Evolutionary conservation across 2,797 vertebrate species (phyloP).

Genomic region (Salarias fasciatus): DNA sequence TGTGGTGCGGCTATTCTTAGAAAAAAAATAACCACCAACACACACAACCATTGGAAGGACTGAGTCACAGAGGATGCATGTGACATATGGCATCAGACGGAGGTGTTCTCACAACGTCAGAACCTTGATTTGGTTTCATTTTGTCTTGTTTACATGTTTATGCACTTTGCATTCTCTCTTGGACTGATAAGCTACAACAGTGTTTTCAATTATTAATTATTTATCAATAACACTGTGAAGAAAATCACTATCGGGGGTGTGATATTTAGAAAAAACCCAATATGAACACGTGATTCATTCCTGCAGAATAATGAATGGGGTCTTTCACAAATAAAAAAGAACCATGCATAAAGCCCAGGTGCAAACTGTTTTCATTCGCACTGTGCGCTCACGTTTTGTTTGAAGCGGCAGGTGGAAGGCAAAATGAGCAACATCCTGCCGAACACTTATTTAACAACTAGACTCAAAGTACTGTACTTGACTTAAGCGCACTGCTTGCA

Average conservation of each 20-base stretch:
- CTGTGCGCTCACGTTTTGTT: conserved; percentile 33
- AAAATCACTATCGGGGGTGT: conserved; percentile 26
- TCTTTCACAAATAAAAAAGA: conserved; percentile 57
- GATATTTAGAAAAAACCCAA: conserved; percentile 32
- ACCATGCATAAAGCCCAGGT: conserved; percentile 53
- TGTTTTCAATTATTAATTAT: conserved; percentile 22
- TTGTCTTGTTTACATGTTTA: too few relatives aligned
- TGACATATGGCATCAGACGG: conserved; percentile 45
- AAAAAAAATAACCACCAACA: conserved; percentile 36
- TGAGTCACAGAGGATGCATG: conserved; percentile 57
- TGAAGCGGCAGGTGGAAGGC: conserved; percentile 52
- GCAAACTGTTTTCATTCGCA: conserved; percentile 12
- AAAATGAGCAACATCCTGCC: conserved; percentile 6
- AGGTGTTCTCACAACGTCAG: conserved; percentile 19
- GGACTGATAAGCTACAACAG: conserved; percentile 23
- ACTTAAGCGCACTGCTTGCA: conserved; percentile 5
- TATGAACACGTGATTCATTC: conserved; percentile 30
- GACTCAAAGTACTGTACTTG: conserved; percentile 13
- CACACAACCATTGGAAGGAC: conserved; percentile 36
- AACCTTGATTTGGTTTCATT: conserved; percentile 27
- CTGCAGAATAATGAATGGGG: conserved; percentile 44
- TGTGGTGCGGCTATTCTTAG: conserved; percentile 57
- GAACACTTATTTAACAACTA: conserved; percentile 24
- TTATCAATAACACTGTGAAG: conserved; percentile 34
- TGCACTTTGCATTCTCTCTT: too few relatives aligned